phyloP scores from a whole-genome alignment of 2,113 vertebrate genomes.

The Scatophagus argus region DNA sequence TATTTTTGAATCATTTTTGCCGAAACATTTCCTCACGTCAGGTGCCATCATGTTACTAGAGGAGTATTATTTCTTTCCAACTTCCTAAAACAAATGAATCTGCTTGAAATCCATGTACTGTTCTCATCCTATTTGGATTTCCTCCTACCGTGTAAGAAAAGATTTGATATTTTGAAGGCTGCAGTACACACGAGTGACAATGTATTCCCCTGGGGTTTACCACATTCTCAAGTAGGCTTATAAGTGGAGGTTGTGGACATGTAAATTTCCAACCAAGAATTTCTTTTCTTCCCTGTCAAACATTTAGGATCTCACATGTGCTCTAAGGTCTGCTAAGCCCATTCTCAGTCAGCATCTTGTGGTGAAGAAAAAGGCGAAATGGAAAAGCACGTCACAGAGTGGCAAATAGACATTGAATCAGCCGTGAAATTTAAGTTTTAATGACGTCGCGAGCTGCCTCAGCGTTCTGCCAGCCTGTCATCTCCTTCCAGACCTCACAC shows the following conservation, averaged over 20 bases:
- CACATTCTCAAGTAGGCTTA: conserved; percentile 47
- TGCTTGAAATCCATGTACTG: neutral
- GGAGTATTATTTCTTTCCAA: neutral
- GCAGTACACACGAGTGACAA: conserved; percentile 21
- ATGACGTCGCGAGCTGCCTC: conserved; percentile 55
- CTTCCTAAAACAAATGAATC: neutral
- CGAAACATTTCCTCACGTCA: neutral
- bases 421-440: conserved; percentile 54
- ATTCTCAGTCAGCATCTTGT: conserved; percentile 49
- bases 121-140: conserved; percentile 4
- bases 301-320: neutral
- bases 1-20: too few species aligned
- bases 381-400: conserved; percentile 59
- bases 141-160: conserved; percentile 1
- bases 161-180: conserved; percentile 21
- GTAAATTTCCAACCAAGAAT: conserved; percentile 25
- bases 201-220: conserved; percentile 52
- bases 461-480: conserved; percentile 55
- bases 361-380: conserved; percentile 35
- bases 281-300: conserved; percentile 35
- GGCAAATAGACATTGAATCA: conserved; percentile 57
- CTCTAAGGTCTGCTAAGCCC: conserved; percentile 56
- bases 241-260: conserved; percentile 44
- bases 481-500: conserved; percentile 75
- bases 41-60: neutral